Evolutionary conservation across 2,888 invertebrate genomes (phyloP).

Genomic region (Melieria picta): DNA sequence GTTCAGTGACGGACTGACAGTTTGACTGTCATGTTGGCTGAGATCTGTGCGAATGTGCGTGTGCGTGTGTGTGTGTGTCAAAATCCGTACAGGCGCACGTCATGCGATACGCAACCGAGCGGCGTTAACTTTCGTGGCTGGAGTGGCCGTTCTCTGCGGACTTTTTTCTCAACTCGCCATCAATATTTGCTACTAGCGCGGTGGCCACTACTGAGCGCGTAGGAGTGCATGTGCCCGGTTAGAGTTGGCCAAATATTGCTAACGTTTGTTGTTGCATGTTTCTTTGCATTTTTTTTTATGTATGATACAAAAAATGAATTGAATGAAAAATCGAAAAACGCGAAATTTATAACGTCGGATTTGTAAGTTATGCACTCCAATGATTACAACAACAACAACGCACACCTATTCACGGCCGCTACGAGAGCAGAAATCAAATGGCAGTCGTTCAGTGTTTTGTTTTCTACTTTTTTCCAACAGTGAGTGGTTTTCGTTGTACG

Average conservation of each 20-base stretch:
- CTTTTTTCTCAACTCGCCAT: too few species aligned
- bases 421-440: conserved; percentile 16
- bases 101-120: conserved; percentile 57
- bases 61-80: conserved; percentile 48
- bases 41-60: not conserved
- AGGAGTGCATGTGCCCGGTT: not conserved
- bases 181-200: too few species aligned
- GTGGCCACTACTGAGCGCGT: not conserved
- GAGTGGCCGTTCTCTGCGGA: not conserved
- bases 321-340: too few species aligned
- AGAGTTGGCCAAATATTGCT: too few species aligned
- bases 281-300: not conserved
- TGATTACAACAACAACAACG: conserved; percentile 47
- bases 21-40: not conserved
- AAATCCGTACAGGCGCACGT: conserved; percentile 64
- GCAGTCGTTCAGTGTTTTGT: too few species aligned
- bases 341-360: conserved; percentile 58
- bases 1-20: not conserved
- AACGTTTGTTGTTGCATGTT: not conserved
- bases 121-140: conserved; percentile 8
- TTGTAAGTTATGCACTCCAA: conserved; percentile 64
- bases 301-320: too few species aligned
- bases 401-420: conserved; percentile 5
- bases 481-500: conserved; percentile 62
- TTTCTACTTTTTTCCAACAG: too few species aligned